These are phyloP conservation scores for Lasaia peninsularis DNA, from an alignment of 1,140 invertebrate species.

Conservation along the genomic window DNA sequence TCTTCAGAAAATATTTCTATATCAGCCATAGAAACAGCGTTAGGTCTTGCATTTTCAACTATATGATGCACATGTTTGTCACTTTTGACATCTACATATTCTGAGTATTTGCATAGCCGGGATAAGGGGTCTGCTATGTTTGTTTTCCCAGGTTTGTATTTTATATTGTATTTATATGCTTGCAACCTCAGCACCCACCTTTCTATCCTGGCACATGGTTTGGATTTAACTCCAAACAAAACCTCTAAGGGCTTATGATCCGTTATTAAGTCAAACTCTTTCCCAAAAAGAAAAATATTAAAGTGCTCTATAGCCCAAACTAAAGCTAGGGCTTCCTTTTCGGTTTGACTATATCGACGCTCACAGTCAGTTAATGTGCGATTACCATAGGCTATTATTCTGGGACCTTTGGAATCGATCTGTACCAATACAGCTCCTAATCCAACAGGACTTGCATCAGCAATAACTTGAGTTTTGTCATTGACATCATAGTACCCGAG, in stretches of 20 bases:
- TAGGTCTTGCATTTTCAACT: constrained; percentile 13
- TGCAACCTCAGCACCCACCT: constrained; percentile 31
- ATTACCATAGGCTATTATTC: constrained; percentile 25
- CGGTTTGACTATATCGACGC: constrained; percentile 26
- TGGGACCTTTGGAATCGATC: constrained; percentile 13
- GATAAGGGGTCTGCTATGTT: constrained; percentile 30
- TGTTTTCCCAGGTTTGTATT: constrained; percentile 24
- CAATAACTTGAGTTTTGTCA: not conserved
- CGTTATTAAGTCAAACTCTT: constrained; percentile 25
- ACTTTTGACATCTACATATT: not conserved
- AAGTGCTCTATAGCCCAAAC: constrained; percentile 11
- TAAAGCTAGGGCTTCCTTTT: constrained; percentile 26
- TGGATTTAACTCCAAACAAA: constrained; percentile 25
- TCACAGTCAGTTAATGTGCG: constrained; percentile 21
- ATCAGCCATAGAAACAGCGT: constrained; percentile 22
- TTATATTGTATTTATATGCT: constrained; percentile 22
- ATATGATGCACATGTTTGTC: constrained; percentile 16
- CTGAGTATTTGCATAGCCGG: constrained; percentile 13
- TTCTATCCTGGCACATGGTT: constrained; percentile 29
- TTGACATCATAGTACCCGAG: constrained; percentile 24
- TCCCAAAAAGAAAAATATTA: constrained; percentile 23
- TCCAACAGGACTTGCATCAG: constrained; percentile 32
- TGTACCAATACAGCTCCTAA: constrained; percentile 39
- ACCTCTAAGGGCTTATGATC: constrained; percentile 33
- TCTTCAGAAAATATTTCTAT: no score